Evolutionary conservation across 2,113 vertebrate species (phyloP), one percentile per base, ranked within the genome.

Genomic region (Proteles cristata): DNA sequence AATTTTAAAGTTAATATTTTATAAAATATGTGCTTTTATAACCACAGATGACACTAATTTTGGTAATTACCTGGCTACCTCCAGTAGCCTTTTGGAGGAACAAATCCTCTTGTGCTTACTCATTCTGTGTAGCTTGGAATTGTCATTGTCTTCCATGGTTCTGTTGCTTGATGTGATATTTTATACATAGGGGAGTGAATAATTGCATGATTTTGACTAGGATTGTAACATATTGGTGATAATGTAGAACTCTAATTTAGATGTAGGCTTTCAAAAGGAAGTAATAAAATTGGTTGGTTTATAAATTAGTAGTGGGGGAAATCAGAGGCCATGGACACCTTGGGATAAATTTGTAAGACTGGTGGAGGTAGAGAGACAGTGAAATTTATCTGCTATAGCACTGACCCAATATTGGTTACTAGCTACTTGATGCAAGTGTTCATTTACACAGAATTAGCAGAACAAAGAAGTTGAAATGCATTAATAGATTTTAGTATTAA

Each of bases 401-500:
- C 26, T 81, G 82, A 84, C 28, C 63, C 25, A n/a, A 5, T 33
- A 74, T 90, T 94, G 79, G 28, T 90, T 93, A 83, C 31, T 85
- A 85, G 55, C 65, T 89, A 48, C 21, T 66, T 58, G 45, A 74
- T n/a, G 33, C 81, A 15, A 79, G 39, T 48, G 16, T 31, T 93
- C 33, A 43, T 92, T 92, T 95, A 63, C 79, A 83, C 73, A 93
- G 66, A 93, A 77, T 66, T 96, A 81, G 76, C 80, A 93, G 85
- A 91, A 81, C 45, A 96, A 90, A 82, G 66, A 77, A 92, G 15
- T 93, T 97, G 80, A 93, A 96, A 80, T 58, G 66, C n/a, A 71
- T 88, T 61, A 7, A n/a, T 87, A 87, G 48, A 81, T 48, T 95
- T 96, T 88, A 79, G 31, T 86, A 95, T 96, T 85, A 63, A 92